Conservation (phyloP, 2,888 invertebrate genomes). For the Aradus depressus region DNA sequence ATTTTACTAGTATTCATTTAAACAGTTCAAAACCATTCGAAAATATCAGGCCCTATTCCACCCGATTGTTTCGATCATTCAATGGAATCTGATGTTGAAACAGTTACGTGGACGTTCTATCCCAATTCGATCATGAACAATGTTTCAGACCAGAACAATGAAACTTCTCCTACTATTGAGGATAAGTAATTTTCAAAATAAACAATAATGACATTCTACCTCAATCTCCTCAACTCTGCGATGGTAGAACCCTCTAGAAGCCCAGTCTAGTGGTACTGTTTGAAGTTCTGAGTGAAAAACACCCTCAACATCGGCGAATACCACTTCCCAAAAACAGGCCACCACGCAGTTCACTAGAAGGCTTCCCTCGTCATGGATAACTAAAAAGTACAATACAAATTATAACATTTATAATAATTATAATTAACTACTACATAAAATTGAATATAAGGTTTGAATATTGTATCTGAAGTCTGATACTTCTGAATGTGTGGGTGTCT, state of each 20-base stretch:
- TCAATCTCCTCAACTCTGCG: slow-evolving; percentile 11
- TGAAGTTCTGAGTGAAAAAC: slow-evolving; percentile 20
- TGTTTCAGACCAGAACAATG: too few relatives aligned
- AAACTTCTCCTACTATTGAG: too few relatives aligned
- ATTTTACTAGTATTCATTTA: too few relatives aligned
- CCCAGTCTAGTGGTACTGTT: slow-evolving; percentile 21
- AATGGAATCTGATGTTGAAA: too few relatives aligned
- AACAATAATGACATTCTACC: neutral
- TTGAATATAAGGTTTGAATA: neutral
- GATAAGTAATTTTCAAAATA: neutral
- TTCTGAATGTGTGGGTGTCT: too few relatives aligned
- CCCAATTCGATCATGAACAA: too few relatives aligned
- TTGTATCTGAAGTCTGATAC: neutral
- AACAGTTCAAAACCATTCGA: too few relatives aligned
- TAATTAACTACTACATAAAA: neutral
- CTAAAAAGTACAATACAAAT: neutral
- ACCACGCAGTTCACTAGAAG: slow-evolving; percentile 51
- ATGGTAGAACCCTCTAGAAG: slow-evolving; percentile 17
- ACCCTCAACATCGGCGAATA: slow-evolving; percentile 40
- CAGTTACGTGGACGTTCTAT: too few relatives aligned
- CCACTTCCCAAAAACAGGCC: slow-evolving; percentile 68
- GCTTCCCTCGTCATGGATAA: slow-evolving; percentile 58
- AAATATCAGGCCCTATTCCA: too few relatives aligned
- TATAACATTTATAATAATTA: neutral
- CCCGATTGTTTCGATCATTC: too few relatives aligned